Conservation (phyloP, 2,888 invertebrate genomes). For the Cantharis rufa region DNA sequence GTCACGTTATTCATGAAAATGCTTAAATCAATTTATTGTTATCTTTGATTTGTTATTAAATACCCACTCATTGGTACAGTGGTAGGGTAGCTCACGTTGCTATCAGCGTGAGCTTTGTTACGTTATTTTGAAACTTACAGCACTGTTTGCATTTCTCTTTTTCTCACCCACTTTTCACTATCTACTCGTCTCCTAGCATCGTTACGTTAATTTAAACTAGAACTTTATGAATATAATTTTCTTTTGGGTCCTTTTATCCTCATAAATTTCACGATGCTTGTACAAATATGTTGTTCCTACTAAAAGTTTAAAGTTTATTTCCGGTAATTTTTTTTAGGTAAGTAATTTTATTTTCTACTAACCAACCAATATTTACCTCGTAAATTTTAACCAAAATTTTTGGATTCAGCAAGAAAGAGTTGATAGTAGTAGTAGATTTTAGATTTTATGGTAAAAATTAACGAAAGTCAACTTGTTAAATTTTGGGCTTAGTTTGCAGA, state of each 20-base stretch:
- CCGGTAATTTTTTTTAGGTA: not conserved
- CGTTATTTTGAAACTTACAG: not conserved
- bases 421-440: not conserved
- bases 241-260: not conserved
- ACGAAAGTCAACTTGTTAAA: not conserved
- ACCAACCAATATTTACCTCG: not conserved
- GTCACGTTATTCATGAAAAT: not conserved
- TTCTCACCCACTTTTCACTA: not conserved
- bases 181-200: not conserved
- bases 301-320: not conserved
- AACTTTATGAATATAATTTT: not conserved
- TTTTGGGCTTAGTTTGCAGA: not conserved
- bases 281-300: not conserved
- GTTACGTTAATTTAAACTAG: not conserved
- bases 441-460: not conserved
- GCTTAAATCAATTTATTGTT: not conserved
- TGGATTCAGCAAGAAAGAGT: not conserved
- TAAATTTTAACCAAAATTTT: not conserved
- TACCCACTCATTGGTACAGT: not conserved
- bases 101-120: slow-evolving; percentile 29
- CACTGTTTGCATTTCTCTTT: not conserved
- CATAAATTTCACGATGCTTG: not conserved
- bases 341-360: not conserved
- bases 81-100: slow-evolving; percentile 32
- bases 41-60: not conserved